Conservation (phyloP, 64 coral and sea anemone species). For the Cladopsammia gracilis region DNA sequence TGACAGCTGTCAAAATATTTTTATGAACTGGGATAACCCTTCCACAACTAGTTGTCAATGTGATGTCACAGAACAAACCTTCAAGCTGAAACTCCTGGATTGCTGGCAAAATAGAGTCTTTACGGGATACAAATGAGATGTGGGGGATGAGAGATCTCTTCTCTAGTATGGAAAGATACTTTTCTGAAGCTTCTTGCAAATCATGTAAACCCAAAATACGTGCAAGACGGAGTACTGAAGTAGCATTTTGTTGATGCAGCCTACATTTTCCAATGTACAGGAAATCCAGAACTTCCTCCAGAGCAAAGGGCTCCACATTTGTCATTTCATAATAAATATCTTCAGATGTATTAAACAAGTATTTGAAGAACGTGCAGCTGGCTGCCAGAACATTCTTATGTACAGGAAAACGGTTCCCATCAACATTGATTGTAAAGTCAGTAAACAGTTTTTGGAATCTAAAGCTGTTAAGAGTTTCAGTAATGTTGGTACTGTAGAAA, state of each 20-base stretch:
- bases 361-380: slow-evolving; percentile 8
- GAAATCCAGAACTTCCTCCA: slow-evolving; percentile 6
- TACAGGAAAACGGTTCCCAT: slow-evolving; percentile 11
- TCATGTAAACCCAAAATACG: not conserved
- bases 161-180: too few relatives aligned
- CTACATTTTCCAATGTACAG: slow-evolving; percentile 31
- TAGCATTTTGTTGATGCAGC: not conserved
- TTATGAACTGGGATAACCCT: slow-evolving; percentile 27
- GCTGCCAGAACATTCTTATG: slow-evolving; percentile 48
- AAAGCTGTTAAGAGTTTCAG: slow-evolving; percentile 29
- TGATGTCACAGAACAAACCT: slow-evolving; percentile 36
- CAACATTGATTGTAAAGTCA: slow-evolving; percentile 17
- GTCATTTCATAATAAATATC: not conserved
- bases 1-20: slow-evolving; percentile 15
- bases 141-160: too few relatives aligned
- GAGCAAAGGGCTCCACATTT: not conserved
- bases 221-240: not conserved
- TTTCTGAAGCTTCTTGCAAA: not conserved
- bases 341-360: not conserved
- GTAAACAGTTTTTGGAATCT: not conserved
- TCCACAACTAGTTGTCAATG: slow-evolving; percentile 19
- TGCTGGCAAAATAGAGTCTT: not conserved
- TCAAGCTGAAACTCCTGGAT: not conserved
- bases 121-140: not conserved
- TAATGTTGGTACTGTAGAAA: too few relatives aligned